phyloP scores from a whole-genome alignment of 2,113 vertebrate species.

The Stercorarius parasiticus region DNA sequence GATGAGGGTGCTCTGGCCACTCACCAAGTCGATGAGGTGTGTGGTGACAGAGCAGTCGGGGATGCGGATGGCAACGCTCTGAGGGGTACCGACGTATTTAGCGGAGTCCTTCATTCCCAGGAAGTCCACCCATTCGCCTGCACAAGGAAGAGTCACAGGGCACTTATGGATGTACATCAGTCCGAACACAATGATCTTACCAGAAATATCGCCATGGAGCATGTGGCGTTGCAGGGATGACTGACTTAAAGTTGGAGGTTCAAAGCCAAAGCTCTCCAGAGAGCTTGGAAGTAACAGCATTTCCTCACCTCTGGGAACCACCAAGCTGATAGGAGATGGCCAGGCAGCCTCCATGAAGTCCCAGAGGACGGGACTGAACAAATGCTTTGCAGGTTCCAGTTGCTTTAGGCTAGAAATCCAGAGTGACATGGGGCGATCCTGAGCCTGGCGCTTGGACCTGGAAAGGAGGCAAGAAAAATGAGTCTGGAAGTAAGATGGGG shows the following conservation, averaged over 20 bases:
- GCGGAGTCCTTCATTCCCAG: constrained; percentile 86
- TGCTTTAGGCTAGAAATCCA: constrained; percentile 89
- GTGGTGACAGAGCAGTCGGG: constrained; percentile 88
- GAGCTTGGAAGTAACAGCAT: neutral
- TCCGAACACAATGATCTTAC: accelerated
- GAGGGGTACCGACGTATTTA: constrained; percentile 84
- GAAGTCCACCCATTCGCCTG: constrained; percentile 85
- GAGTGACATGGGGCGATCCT: constrained; percentile 89
- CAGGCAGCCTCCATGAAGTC: constrained; percentile 90
- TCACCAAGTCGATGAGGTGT: constrained; percentile 85
- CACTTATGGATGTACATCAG: accelerated
- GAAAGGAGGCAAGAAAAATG: neutral
- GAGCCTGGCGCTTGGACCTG: constrained; percentile 86
- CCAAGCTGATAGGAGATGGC: constrained; percentile 91
- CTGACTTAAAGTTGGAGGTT: neutral
- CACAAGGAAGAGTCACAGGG: neutral
- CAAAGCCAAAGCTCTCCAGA: neutral
- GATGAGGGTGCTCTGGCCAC: neutral
- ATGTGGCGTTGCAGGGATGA: accelerated
- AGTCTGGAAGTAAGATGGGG: neutral
- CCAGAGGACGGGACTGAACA: constrained; percentile 84
- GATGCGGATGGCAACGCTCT: constrained; percentile 86
- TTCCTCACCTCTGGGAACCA: constrained; percentile 84
- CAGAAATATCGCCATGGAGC: accelerated
- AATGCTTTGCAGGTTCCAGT: constrained; percentile 82